These are phyloP conservation scores for Meriones unguiculatus DNA, from an alignment of 2,113 vertebrate species.

Conservation along the genomic window DNA sequence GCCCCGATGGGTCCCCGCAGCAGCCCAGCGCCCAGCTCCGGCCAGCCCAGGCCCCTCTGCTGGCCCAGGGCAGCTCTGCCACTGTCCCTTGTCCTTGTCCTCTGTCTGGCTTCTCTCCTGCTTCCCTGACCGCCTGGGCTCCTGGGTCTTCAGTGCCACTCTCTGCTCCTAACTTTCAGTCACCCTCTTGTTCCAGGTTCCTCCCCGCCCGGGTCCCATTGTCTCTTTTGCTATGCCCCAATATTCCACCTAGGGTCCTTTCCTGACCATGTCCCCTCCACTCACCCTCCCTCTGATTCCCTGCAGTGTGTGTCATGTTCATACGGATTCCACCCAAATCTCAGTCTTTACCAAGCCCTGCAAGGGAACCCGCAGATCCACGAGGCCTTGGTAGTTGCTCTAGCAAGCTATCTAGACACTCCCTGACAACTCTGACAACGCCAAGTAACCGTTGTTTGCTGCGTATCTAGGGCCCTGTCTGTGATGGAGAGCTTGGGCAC, in stretches of 20 bases:
- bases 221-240: neutral
- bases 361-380: neutral
- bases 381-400: accelerated
- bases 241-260: too few relatives aligned
- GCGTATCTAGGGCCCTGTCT: neutral
- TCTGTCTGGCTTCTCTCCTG: neutral
- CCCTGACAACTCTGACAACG: neutral
- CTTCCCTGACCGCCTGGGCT: neutral
- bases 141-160: neutral
- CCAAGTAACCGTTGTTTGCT: neutral
- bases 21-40: neutral
- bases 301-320: neutral
- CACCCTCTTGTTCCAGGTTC: neutral
- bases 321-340: neutral
- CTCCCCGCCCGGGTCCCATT: neutral
- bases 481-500: neutral
- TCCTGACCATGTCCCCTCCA: neutral
- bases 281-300: neutral
- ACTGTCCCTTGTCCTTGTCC: neutral
- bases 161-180: neutral
- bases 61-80: neutral
- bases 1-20: neutral
- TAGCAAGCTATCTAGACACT: neutral
- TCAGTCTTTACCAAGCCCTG: neutral
- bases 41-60: neutral